phyloP scores from a whole-genome alignment of 2,888 invertebrate species.

The Perdita meconis region DNA sequence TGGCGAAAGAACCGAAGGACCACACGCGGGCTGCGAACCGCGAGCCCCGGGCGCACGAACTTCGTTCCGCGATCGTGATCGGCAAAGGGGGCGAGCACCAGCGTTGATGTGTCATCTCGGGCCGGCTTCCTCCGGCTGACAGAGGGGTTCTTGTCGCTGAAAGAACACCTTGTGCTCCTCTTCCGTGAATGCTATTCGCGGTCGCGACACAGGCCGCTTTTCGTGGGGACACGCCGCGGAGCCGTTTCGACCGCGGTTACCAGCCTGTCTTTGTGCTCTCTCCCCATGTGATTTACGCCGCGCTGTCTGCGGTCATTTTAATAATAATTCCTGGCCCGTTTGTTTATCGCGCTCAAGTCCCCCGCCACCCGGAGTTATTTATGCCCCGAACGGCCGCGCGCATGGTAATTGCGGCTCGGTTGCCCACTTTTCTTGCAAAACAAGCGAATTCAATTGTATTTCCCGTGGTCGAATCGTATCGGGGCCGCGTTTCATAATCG shows the following conservation, averaged over 20 bases:
- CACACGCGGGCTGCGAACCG: conserved; percentile 58
- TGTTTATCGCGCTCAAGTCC: conserved; percentile 20
- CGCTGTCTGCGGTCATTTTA: conserved; percentile 46
- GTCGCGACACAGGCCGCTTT: conserved; percentile 21
- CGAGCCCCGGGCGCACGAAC: conserved; percentile 37
- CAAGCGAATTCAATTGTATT: conserved; percentile 19
- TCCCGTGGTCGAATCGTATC: conserved; percentile 5
- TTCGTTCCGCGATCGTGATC: conserved; percentile 44
- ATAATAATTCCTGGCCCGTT: conserved; percentile 47
- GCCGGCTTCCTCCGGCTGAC: conserved; percentile 28
- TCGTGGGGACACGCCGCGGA: conserved; percentile 11
- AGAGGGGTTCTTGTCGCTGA: conserved; percentile 52
- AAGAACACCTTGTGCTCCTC: conserved; percentile 64
- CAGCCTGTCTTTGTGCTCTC: conserved; percentile 29
- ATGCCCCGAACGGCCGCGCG: conserved; percentile 27
- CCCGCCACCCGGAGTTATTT: conserved; percentile 36
- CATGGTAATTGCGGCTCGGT: conserved; percentile 30
- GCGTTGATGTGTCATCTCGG: conserved; percentile 51
- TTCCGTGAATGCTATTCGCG: conserved; percentile 57
- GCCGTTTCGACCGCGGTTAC: conserved; percentile 3
- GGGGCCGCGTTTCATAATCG: conserved; percentile 21
- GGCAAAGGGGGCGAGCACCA: conserved; percentile 6
- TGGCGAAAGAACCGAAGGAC: conserved; percentile 27
- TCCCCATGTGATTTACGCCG: conserved; percentile 38
- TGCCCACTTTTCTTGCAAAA: conserved; percentile 46